These are phyloP conservation scores for Elachura formosa DNA, from an alignment of 2,113 vertebrate species.

Conservation along the genomic window DNA sequence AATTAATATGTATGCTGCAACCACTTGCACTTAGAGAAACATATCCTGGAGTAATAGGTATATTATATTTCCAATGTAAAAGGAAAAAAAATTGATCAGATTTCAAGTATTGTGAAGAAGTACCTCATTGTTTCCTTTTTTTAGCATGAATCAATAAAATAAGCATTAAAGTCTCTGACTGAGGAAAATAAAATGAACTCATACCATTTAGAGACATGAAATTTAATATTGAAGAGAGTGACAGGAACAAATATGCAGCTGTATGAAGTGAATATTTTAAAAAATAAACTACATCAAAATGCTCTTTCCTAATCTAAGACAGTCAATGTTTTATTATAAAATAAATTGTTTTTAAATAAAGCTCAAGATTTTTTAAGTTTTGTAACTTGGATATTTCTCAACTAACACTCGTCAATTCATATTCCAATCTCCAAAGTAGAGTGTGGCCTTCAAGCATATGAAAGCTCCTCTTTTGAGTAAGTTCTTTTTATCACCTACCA, in stretches of 20 bases:
- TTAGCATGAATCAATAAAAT: conserved; percentile 52
- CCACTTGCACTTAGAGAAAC: conserved; percentile 35
- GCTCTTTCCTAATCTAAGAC: background rate
- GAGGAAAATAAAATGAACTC: conserved; percentile 46
- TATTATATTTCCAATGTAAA: conserved; percentile 58
- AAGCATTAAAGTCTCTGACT: conserved; percentile 52
- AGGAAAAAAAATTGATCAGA: conserved; percentile 45
- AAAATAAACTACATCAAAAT: background rate
- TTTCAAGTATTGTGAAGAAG: conserved; percentile 53
- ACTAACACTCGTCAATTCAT: background rate
- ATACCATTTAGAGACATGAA: conserved; percentile 35
- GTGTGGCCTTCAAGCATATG: background rate
- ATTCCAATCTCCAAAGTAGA: background rate
- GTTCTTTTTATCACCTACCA: background rate
- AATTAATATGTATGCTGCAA: conserved; percentile 27
- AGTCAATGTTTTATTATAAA: background rate
- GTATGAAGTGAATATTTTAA: background rate
- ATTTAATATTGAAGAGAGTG: conserved; percentile 21
- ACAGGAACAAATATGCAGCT: conserved; percentile 21
- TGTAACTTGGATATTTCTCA: background rate
- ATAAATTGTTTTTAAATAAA: background rate
- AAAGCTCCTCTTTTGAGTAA: background rate
- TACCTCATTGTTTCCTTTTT: conserved; percentile 21
- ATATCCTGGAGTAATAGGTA: conserved; percentile 26
- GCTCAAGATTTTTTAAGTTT: background rate